Percentiles rank a stretch among this genome's conserved stretches.
phyloP scores from a whole-genome alignment of 1,140 invertebrate genomes.

The Euura lappo region DNA sequence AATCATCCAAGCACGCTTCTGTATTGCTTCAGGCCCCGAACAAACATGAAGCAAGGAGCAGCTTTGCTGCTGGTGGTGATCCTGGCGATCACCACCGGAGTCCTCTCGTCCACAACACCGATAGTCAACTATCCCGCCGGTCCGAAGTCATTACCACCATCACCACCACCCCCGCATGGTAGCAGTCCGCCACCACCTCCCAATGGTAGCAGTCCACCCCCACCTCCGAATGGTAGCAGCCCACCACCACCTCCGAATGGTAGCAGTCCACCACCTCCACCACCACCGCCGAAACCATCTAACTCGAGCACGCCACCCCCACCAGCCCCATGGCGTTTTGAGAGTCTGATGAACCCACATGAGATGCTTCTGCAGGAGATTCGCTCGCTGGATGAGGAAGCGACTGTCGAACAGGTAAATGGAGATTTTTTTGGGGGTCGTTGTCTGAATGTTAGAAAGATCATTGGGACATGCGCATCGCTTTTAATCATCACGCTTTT shows the following conservation, averaged over 20 bases:
- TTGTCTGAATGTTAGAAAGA: background rate
- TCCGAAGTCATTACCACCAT: background rate
- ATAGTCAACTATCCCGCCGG: constrained; percentile 12
- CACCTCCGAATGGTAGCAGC: background rate
- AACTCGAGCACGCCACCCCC: constrained; percentile 5
- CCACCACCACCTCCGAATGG: constrained; percentile 1
- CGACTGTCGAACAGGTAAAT: constrained; percentile 37
- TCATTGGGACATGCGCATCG: background rate
- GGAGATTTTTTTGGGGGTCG: constrained; percentile 2
- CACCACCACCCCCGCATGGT: constrained; percentile 4
- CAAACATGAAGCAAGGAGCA: constrained; percentile 46
- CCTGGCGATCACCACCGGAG: constrained; percentile 16
- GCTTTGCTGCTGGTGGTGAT: constrained; percentile 43
- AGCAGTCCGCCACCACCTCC: constrained; percentile 9
- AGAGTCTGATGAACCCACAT: constrained; percentile 26
- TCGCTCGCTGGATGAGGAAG: constrained; percentile 38
- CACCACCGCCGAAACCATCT: background rate
- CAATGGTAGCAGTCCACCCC: background rate
- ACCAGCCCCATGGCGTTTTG: constrained; percentile 8
- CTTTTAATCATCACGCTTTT: background rate
- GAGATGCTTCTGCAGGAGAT: constrained; percentile 46
- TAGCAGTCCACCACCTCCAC: background rate
- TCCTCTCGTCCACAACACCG: background rate
- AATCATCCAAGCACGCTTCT: background rate
- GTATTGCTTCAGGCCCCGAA: constrained; percentile 29